Conservation (phyloP, 1,140 invertebrate genomes). For the Druon quercuslanigerum region DNA sequence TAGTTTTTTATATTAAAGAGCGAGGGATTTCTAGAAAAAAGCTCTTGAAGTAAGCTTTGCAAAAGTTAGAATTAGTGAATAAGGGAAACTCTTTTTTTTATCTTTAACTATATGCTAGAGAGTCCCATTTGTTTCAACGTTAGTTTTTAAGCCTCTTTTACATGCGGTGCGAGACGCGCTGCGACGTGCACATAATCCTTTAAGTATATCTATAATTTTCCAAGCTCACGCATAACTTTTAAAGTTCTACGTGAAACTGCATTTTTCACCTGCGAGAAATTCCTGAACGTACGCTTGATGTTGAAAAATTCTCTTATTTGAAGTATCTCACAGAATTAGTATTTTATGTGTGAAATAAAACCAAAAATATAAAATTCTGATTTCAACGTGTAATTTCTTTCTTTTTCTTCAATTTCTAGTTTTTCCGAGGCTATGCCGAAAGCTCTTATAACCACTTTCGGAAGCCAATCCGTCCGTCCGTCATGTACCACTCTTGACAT, state of each 20-base stretch:
- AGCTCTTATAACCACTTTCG: too few species aligned
- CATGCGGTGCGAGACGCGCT: not conserved
- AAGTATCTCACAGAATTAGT: not conserved
- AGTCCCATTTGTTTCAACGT: not conserved
- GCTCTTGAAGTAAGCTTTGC: too few species aligned
- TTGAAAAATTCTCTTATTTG: conserved; percentile 6
- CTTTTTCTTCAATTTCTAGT: not conserved
- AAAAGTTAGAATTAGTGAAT: not conserved
- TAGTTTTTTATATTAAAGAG: too few species aligned
- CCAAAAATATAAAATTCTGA: conserved; percentile 11
- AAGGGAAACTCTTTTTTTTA: not conserved
- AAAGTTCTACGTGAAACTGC: conserved; percentile 10
- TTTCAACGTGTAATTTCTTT: not conserved
- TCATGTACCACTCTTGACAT: too few species aligned
- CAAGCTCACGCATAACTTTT: conserved; percentile 19
- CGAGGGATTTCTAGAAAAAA: too few species aligned
- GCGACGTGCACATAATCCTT: conserved; percentile 15
- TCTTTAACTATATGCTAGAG: not conserved
- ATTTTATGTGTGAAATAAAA: conserved; percentile 4
- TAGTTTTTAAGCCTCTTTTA: conserved; percentile 24
- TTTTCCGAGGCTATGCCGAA: too few species aligned
- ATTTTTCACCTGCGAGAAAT: not conserved
- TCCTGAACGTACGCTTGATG: conserved; percentile 5
- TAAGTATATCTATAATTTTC: conserved; percentile 24
- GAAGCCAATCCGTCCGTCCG: too few species aligned